Conservation (phyloP, 2,888 invertebrate species). For the Scaptomyza tumidula region DNA sequence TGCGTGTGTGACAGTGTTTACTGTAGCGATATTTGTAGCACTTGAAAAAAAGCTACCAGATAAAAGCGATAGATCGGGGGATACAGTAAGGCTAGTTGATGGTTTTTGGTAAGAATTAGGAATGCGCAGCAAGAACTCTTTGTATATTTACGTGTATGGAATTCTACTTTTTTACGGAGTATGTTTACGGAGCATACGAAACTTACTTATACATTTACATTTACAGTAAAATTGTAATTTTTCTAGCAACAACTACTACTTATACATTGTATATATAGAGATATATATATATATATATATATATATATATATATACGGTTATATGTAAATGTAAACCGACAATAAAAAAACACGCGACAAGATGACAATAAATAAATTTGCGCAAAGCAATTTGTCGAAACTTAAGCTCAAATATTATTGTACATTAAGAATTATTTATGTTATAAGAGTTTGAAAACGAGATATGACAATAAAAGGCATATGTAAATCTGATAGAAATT, state of each 20-base stretch:
- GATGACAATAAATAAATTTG: constrained; percentile 72
- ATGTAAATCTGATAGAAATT: constrained; percentile 39
- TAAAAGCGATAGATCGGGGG: background rate
- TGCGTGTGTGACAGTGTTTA: constrained; percentile 40
- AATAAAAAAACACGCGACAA: constrained; percentile 67
- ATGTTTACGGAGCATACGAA: constrained; percentile 31
- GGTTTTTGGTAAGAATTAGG: constrained; percentile 31
- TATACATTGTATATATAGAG: constrained; percentile 24
- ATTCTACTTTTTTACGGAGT: constrained; percentile 73
- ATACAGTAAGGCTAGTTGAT: constrained; percentile 16
- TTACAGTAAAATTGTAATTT: constrained; percentile 67
- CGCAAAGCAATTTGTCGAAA: constrained; percentile 57
- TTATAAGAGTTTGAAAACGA: constrained; percentile 37
- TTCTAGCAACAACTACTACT: constrained; percentile 66
- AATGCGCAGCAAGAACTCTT: constrained; percentile 43
- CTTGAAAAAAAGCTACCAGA: background rate
- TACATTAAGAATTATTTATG: constrained; percentile 52
- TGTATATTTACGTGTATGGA: constrained; percentile 70
- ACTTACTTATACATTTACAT: constrained; percentile 66
- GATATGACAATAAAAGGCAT: constrained; percentile 69
- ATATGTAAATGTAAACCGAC: constrained; percentile 61
- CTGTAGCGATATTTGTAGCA: constrained; percentile 27
- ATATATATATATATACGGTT: constrained; percentile 44
- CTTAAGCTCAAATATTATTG: constrained; percentile 43
- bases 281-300: constrained; percentile 7